Percentiles rank a stretch among this genome's conserved stretches.
Conservation (phyloP, 2,888 invertebrate species). For the Stenurella melanura region DNA sequence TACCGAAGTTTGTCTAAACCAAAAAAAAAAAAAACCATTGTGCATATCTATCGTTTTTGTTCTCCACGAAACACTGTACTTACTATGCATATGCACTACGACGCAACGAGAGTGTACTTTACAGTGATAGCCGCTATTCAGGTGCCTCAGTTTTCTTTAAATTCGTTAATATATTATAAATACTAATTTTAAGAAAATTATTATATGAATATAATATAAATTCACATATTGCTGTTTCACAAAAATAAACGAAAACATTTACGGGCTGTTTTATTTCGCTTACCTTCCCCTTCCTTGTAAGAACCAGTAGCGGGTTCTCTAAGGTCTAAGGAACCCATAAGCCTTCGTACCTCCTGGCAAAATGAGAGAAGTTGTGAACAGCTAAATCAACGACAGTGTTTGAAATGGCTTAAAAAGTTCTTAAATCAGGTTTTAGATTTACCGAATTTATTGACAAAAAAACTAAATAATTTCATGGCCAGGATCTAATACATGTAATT, state of each 20-base stretch:
- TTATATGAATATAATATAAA: constrained; percentile 71
- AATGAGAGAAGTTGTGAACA: too few species aligned
- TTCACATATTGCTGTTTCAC: constrained; percentile 73
- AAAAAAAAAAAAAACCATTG: constrained; percentile 54
- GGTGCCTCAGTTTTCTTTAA: constrained; percentile 72
- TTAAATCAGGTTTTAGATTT: too few species aligned
- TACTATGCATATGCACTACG: constrained; percentile 64
- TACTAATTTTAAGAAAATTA: constrained; percentile 72
- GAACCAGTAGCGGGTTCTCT: too few species aligned
- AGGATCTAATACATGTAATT: too few species aligned
- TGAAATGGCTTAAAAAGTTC: too few species aligned
- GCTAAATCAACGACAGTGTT: too few species aligned
- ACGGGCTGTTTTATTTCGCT: constrained; percentile 39
- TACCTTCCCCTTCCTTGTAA: neutral
- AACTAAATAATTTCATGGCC: too few species aligned
- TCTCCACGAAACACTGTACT: constrained; percentile 63
- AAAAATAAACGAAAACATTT: constrained; percentile 70
- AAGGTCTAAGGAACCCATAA: too few species aligned
- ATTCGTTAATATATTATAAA: constrained; percentile 70
- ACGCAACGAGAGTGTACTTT: constrained; percentile 67
- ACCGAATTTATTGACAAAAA: too few species aligned
- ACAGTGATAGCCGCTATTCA: constrained; percentile 71
- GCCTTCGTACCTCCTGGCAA: too few species aligned
- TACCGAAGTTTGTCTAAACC: constrained; percentile 39
- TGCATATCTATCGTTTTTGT: constrained; percentile 61